A percentile compares a stretch with the other conserved stretches of the same genome.
Conservation (phyloP, 2,797 vertebrate species). For the Tapera naevia region DNA sequence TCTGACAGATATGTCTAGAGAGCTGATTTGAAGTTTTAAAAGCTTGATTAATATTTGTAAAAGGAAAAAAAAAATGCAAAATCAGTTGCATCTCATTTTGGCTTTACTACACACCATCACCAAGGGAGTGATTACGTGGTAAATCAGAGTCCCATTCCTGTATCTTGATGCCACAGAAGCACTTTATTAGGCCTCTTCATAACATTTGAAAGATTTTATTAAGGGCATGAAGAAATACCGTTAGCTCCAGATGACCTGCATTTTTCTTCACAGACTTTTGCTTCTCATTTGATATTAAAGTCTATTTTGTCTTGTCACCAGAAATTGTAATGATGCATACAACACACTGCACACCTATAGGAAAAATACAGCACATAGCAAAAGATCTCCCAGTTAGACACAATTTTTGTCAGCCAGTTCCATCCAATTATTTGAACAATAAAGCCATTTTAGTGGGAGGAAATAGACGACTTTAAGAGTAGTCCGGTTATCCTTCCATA, state of each 20-base stretch:
- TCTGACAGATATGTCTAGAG: background rate
- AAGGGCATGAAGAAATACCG: background rate
- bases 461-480: background rate
- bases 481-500: background rate
- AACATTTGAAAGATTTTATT: background rate
- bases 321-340: background rate
- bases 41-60: background rate
- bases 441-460: background rate
- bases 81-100: background rate
- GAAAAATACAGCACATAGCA: background rate
- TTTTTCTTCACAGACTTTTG: background rate
- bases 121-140: background rate
- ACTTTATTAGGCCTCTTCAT: background rate
- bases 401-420: background rate
- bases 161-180: background rate
- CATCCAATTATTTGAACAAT: background rate
- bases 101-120: background rate
- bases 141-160: background rate
- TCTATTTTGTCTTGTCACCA: background rate
- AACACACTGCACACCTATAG: background rate
- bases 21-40: background rate
- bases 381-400: background rate
- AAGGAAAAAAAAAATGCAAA: background rate
- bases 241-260: background rate
- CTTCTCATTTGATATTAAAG: background rate